Conservation (phyloP, 1,140 invertebrate species). For the Bilobella aurantiaca region DNA sequence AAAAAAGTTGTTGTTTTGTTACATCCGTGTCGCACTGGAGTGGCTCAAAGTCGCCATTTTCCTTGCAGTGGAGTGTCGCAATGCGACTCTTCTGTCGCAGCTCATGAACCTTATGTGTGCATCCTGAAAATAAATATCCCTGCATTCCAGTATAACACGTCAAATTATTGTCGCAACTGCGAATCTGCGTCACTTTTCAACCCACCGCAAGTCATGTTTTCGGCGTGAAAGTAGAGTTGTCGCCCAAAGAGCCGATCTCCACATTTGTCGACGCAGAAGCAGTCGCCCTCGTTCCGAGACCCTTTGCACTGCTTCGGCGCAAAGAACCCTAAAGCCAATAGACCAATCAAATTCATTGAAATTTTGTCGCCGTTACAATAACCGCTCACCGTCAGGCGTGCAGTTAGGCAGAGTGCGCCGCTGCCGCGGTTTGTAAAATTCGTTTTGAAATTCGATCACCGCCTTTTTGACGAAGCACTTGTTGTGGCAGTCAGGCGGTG, state of each 20-base stretch:
- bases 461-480: not conserved
- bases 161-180: too few relatives aligned
- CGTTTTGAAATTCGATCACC: not conserved
- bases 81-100: constrained; percentile 18
- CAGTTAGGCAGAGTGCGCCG: constrained; percentile 15
- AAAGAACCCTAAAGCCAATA: too few relatives aligned
- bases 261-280: constrained; percentile 25
- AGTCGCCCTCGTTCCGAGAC: constrained; percentile 7
- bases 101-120: constrained; percentile 23
- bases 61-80: constrained; percentile 28
- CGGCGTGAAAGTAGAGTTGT: not conserved
- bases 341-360: too few relatives aligned
- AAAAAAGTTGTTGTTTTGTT: not conserved
- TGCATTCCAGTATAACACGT: not conserved
- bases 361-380: too few relatives aligned
- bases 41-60: constrained; percentile 29
- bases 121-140: constrained; percentile 17
- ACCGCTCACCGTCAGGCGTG: constrained; percentile 18
- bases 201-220: constrained; percentile 28
- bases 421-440: not conserved
- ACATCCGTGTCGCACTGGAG: constrained; percentile 33
- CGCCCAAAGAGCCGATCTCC: constrained; percentile 29
- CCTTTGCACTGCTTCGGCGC: constrained; percentile 32
- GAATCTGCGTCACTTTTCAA: too few relatives aligned
- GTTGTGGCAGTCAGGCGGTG: not conserved